Conservation (phyloP, 92 coral and sea anemone species). For the Actinostola sp. region DNA sequence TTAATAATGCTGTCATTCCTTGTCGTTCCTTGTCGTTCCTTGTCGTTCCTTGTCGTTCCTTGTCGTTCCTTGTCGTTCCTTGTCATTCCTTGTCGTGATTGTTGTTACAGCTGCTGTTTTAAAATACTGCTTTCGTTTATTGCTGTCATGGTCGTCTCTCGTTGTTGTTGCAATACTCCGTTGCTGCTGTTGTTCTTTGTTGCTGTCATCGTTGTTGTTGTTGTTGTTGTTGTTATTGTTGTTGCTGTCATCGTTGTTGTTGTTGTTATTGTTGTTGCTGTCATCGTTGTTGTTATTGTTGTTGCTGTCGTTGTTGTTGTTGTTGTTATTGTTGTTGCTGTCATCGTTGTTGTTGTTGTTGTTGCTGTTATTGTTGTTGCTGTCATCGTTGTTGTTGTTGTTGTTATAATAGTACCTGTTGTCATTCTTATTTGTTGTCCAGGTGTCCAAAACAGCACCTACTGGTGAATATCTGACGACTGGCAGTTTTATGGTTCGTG, state of each 20-base stretch:
- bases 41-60: too few relatives aligned
- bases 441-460: constrained; percentile 98
- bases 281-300: too few relatives aligned
- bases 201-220: background rate
- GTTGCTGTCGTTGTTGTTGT: background rate
- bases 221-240: background rate
- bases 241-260: background rate
- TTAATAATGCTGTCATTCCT: too few relatives aligned
- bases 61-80: too few relatives aligned
- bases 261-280: background rate
- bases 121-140: too few relatives aligned
- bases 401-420: background rate
- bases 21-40: too few relatives aligned
- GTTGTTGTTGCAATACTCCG: background rate
- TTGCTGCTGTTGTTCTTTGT: background rate
- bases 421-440: background rate
- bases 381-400: background rate
- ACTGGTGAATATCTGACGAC: constrained; percentile 99
- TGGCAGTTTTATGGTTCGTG: constrained; percentile 97
- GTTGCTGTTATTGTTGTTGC: too few relatives aligned
- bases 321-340: background rate
- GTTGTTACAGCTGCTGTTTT: too few relatives aligned
- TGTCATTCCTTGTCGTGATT: too few relatives aligned
- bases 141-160: background rate
- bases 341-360: background rate